phyloP scores from a whole-genome alignment of 2,888 invertebrate species.

The Ditylenchus weischeri region DNA sequence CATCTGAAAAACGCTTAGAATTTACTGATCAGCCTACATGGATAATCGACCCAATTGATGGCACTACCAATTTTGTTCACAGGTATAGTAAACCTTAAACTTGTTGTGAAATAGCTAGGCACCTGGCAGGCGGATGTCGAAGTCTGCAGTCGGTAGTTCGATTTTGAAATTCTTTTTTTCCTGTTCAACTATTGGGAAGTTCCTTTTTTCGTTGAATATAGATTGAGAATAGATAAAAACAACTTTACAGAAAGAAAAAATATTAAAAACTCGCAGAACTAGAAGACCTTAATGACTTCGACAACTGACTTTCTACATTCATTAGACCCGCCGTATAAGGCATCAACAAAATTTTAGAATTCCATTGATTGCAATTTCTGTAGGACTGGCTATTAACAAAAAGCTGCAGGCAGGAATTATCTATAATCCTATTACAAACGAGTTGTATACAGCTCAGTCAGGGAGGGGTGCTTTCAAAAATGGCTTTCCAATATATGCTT shows the following conservation, averaged over 20 bases:
- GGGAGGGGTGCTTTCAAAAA: conserved; percentile 86
- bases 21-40: conserved; percentile 88
- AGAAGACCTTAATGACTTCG: no score
- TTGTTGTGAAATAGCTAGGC: no score
- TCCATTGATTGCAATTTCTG: conserved; percentile 57
- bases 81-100: conserved; percentile 53
- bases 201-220: no score
- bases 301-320: no score
- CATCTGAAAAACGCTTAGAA: conserved; percentile 65
- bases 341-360: conserved; percentile 39
- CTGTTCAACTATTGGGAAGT: no score
- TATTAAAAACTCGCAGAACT: no score
- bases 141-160: no score
- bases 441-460: conserved; percentile 76
- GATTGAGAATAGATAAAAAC: no score
- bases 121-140: no score
- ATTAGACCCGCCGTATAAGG: no score
- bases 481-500: conserved; percentile 62
- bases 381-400: conserved; percentile 54
- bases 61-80: conserved; percentile 92
- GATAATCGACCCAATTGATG: conserved; percentile 94
- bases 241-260: no score
- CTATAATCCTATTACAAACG: conserved; percentile 82
- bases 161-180: background rate
- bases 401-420: conserved; percentile 66